phyloP scores from a whole-genome alignment of 2,797 vertebrate species.

The Steatocranus sp. region DNA sequence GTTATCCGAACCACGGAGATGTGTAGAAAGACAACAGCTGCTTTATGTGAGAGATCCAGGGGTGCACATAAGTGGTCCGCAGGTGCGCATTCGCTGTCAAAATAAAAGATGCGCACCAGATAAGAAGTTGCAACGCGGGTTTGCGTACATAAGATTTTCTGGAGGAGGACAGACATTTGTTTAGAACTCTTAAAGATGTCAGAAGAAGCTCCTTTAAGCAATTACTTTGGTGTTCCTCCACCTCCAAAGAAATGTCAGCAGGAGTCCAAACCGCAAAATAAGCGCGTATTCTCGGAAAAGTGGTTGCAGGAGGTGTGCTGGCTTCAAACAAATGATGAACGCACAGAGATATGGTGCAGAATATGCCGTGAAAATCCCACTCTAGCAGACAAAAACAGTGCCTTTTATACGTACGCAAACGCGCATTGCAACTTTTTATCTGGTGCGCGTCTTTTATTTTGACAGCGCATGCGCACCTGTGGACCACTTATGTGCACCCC shows the following conservation, averaged over 20 bases:
- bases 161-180: too few relatives aligned
- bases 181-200: too few relatives aligned
- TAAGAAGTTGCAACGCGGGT: fast-evolving
- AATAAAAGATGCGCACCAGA: fast-evolving
- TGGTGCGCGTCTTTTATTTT: background rate
- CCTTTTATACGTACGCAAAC: background rate
- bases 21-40: background rate
- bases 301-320: background rate
- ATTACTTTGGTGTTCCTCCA: too few relatives aligned
- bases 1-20: fast-evolving
- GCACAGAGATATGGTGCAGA: background rate
- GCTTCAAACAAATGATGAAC: background rate
- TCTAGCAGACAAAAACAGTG: background rate
- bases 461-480: background rate
- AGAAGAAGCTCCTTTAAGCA: too few relatives aligned
- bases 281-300: background rate
- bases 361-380: background rate
- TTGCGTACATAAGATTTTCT: too few relatives aligned
- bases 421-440: fast-evolving
- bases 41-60: background rate
- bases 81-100: too few relatives aligned
- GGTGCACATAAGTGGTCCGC: too few relatives aligned
- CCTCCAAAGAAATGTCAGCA: too few relatives aligned
- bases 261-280: fast-evolving
- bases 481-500: fast-evolving